Evolutionary conservation across 2,888 invertebrate genomes (phyloP), one percentile per base, ranked within the genome.

Genomic region (Paralinhomoeus sp.): DNA sequence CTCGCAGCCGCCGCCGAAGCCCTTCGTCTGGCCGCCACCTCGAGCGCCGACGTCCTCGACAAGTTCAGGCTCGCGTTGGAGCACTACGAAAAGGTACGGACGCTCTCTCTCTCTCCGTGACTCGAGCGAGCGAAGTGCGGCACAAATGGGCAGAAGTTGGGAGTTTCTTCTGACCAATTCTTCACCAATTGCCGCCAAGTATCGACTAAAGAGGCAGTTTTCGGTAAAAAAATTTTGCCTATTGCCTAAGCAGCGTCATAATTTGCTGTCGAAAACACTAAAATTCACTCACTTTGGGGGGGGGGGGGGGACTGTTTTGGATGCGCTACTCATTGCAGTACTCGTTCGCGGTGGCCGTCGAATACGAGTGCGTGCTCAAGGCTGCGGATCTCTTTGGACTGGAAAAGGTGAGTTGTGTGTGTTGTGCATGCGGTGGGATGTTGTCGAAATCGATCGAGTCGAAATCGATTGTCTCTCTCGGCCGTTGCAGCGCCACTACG

Each of bases 321-420:
- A n/a, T n/a, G n/a, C n/a, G n/a, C n/a, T n/a, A n/a, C n/a, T n/a
- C n/a, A n/a, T n/a, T n/a, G n/a, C 39, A 54, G 36, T 60, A 50
- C 44, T 54, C 58, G 7, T 53, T 58, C 43, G 57, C 57, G 17
- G 54, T 54, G 5, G 46, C 46, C 39, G 40, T 60, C 18, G 60
- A 60, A 40, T 60, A 54, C 46, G 58, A 61, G 45, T 54, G 58
- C 42, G 53, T 61, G 48, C 53, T 60, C 50, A 47, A 54, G 39
- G 57, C 54, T 1, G 50, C 54, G 12, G 47, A 47, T 31, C 49
- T 53, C 31, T 51, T 51, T 38, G 40, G 49, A n/a, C 40, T 48
- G 2, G 38, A 40, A 24, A 18, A 7, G 27, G 40, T 40, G 23
- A 38, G 22, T 21, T 23, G n/a, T 24, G 20, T 22, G 21, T 39